Percentiles rank a stretch among this genome's conserved stretches.
phyloP scores from a whole-genome alignment of 2,113 vertebrate species.

The Excalfactoria chinensis region DNA sequence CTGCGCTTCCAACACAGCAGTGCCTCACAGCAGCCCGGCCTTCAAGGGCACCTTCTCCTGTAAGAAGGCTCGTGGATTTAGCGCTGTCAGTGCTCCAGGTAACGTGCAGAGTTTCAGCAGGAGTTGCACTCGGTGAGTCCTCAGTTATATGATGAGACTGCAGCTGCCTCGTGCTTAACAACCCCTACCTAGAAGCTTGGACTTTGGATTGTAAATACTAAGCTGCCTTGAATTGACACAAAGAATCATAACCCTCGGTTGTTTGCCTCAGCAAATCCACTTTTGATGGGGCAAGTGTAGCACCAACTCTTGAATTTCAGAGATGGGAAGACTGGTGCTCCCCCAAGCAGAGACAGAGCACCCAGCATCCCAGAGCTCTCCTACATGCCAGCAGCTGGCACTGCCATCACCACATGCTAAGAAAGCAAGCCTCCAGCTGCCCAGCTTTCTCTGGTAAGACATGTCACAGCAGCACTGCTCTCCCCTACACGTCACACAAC shows the following conservation, averaged over 20 bases:
- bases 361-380: not conserved
- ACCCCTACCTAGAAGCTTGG: not conserved
- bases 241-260: not conserved
- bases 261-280: not conserved
- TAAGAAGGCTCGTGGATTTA: conserved; percentile 13
- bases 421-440: not conserved
- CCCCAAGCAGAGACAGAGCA: accelerated
- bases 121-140: not conserved
- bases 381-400: not conserved
- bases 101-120: not conserved
- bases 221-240: not conserved
- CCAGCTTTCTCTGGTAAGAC: not conserved
- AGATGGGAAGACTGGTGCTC: not conserved
- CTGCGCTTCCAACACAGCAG: conserved; percentile 35
- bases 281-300: not conserved
- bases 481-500: accelerated
- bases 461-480: not conserved
- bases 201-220: not conserved
- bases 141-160: accelerated
- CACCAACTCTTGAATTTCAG: not conserved
- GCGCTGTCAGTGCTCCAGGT: not conserved
- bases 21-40: conserved; percentile 19
- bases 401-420: not conserved
- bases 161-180: not conserved
- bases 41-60: conserved; percentile 54